phyloP scores from a whole-genome alignment of 1,140 invertebrate genomes.

The Drosophila athabasca region DNA sequence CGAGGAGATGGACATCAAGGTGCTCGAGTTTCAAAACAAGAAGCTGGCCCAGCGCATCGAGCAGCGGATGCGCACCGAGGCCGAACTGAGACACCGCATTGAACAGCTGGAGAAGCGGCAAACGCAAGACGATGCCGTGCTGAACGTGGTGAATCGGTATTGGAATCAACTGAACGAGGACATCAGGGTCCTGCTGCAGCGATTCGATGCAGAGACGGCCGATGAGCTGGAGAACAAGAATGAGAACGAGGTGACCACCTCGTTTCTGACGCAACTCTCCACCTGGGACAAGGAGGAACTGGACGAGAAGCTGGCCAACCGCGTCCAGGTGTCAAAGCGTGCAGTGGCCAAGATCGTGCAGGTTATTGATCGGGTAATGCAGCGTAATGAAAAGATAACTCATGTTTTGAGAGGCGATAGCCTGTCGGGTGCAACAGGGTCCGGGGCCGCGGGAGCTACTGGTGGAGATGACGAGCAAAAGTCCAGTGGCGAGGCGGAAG shows the following conservation, averaged over 20 bases:
- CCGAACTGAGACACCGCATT: slow-evolving; percentile 95
- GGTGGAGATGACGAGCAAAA: slow-evolving; percentile 46
- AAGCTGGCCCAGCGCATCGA: slow-evolving; percentile 97
- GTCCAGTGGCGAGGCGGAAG: slow-evolving; percentile 32
- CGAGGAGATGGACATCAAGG: slow-evolving; percentile 99
- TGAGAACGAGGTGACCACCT: slow-evolving; percentile 98
- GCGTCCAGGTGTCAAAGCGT: slow-evolving; percentile 95
- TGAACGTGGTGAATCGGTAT: slow-evolving; percentile 98
- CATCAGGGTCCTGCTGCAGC: slow-evolving; percentile 95
- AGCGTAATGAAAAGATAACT: slow-evolving; percentile 96
- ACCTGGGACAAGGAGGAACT: slow-evolving; percentile 99
- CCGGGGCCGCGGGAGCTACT: slow-evolving; percentile 18
- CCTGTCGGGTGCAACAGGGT: slow-evolving; percentile 41
- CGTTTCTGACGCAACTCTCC: slow-evolving; percentile 97
- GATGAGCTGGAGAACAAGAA: slow-evolving; percentile 98
- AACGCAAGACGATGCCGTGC: slow-evolving; percentile 98
- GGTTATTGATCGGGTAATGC: slow-evolving; percentile 96
- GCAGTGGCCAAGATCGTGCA: slow-evolving; percentile 98
- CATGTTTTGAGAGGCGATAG: slow-evolving; percentile 92
- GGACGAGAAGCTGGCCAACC: slow-evolving; percentile 96
- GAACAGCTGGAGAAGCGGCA: slow-evolving; percentile 98
- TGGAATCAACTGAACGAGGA: slow-evolving; percentile 99
- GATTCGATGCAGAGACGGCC: slow-evolving; percentile 98
- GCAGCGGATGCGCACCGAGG: slow-evolving; percentile 94
- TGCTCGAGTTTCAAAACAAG: slow-evolving; percentile 98